Percentiles rank a stretch among this genome's conserved stretches.
Evolutionary conservation across 1,140 invertebrate species (phyloP).

Genomic region (Bombus waltoni): DNA sequence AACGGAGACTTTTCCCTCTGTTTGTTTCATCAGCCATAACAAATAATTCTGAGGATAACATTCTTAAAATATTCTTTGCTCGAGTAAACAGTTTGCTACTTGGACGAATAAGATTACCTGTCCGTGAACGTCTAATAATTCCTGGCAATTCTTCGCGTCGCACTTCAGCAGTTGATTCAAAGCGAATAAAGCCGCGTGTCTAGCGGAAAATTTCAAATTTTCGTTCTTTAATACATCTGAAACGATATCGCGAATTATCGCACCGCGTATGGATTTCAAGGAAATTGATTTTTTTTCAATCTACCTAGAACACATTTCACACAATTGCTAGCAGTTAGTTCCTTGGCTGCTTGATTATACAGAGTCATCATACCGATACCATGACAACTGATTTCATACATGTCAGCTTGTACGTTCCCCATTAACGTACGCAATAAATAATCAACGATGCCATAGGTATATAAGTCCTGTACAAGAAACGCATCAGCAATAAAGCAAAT

Average conservation of each 20-base stretch:
- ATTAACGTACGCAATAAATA: constrained; percentile 63
- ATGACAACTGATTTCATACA: constrained; percentile 61
- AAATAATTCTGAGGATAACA: constrained; percentile 49
- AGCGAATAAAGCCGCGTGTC: constrained; percentile 66
- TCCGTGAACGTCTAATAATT: constrained; percentile 63
- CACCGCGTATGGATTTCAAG: neutral
- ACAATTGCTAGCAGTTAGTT: constrained; percentile 62
- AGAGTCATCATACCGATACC: constrained; percentile 71
- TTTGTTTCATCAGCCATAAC: constrained; percentile 60
- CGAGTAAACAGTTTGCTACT: neutral
- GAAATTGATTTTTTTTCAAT: neutral
- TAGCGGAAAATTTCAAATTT: constrained; percentile 57
- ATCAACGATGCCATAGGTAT: constrained; percentile 63
- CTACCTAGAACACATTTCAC: constrained; percentile 65
- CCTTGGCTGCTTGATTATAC: constrained; percentile 62
- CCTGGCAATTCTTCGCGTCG: constrained; percentile 65
- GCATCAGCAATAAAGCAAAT: neutral
- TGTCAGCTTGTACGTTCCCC: constrained; percentile 44
- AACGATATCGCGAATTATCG: constrained; percentile 9
- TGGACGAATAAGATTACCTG: constrained; percentile 46
- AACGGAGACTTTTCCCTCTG: constrained; percentile 47
- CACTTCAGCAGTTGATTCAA: constrained; percentile 68
- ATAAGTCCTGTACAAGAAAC: constrained; percentile 60
- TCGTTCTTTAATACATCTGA: constrained; percentile 70
- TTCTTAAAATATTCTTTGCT: neutral